Evolutionary conservation across 1,140 invertebrate genomes (phyloP).

Genomic region (Diorhabda elongata): DNA sequence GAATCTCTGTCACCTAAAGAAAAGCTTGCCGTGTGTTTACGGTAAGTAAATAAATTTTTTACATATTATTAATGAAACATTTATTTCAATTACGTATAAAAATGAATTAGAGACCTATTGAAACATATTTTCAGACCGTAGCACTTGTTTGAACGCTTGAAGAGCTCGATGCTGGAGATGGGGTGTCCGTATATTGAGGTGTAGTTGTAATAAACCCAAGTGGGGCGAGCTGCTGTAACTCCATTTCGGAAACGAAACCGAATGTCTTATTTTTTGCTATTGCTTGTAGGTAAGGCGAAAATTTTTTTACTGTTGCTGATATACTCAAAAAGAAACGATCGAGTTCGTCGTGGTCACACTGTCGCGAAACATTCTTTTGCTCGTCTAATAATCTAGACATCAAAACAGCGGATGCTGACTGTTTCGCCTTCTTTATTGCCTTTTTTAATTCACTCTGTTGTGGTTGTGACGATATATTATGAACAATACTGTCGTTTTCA

Average conservation of each 20-base stretch:
- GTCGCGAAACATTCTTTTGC: not conserved
- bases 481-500: no score
- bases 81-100: not conserved
- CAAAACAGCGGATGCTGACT: no score
- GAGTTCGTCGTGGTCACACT: not conserved
- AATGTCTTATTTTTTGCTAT: constrained; percentile 18
- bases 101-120: not conserved
- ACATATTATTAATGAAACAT: constrained; percentile 12
- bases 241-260: constrained; percentile 16
- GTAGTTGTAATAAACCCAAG: constrained; percentile 5
- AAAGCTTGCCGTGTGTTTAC: not conserved
- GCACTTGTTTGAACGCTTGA: constrained; percentile 8
- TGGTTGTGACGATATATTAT: no score
- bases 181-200: not conserved
- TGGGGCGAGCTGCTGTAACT: constrained; percentile 19
- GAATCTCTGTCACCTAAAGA: not conserved
- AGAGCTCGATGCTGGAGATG: constrained; percentile 10
- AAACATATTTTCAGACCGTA: not conserved
- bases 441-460: no score
- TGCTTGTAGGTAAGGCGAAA: constrained; percentile 20
- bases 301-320: constrained; percentile 17
- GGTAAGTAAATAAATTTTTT: not conserved
- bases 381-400: not conserved
- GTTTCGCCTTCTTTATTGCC: no score
- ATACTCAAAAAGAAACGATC: constrained; percentile 17